phyloP scores from a whole-genome alignment of 2,888 invertebrate genomes.

The Tyria jacobaeae region DNA sequence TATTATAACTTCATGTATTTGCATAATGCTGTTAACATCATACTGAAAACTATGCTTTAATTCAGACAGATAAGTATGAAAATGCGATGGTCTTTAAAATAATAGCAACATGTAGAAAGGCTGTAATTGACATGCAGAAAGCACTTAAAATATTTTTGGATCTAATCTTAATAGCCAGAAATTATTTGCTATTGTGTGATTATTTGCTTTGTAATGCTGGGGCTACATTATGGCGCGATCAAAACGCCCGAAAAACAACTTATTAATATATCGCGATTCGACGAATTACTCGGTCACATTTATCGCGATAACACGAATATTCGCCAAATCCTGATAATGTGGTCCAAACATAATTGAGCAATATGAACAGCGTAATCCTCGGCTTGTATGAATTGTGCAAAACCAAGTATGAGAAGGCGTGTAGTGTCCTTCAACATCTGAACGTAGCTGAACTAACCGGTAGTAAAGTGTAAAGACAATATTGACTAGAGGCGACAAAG shows the following conservation, averaged over 20 bases:
- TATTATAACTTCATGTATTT: too few relatives aligned
- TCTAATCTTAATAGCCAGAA: neutral
- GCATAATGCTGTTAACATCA: too few relatives aligned
- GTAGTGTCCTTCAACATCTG: constrained; percentile 54
- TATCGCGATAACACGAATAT: too few relatives aligned
- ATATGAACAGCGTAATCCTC: constrained; percentile 11
- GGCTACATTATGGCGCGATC: too few relatives aligned
- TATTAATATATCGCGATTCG: too few relatives aligned
- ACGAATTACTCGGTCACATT: too few relatives aligned
- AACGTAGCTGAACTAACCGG: constrained; percentile 44
- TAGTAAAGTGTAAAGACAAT: constrained; percentile 47
- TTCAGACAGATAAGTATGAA: too few relatives aligned
- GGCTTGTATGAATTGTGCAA: constrained; percentile 44
- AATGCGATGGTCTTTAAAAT: neutral
- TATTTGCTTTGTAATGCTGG: too few relatives aligned
- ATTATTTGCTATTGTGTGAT: too few relatives aligned
- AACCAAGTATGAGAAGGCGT: constrained; percentile 47
- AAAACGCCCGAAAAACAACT: too few relatives aligned
- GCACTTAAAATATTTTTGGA: neutral
- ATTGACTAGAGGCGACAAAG: constrained; percentile 33
- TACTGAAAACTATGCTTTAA: too few relatives aligned
- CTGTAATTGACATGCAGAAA: neutral
- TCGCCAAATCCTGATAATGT: too few relatives aligned
- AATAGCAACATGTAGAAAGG: neutral
- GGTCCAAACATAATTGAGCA: constrained; percentile 6